Evolutionary conservation across 2,888 invertebrate genomes (phyloP), one percentile per base, ranked within the genome.

Genomic region (Himalopsyche tibetana): DNA sequence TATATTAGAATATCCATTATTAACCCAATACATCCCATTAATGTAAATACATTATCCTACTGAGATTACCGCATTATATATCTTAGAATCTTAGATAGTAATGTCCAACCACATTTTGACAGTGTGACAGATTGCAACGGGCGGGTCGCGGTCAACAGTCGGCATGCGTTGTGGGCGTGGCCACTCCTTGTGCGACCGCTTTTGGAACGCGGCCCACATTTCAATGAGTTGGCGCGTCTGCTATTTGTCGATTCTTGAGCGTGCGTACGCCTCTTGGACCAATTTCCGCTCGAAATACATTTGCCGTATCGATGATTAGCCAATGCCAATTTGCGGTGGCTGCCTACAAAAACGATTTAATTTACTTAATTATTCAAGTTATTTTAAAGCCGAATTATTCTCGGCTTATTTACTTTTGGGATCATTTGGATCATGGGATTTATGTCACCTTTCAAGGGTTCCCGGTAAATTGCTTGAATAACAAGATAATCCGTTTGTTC

Each of bases 151-250:
- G 51, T 51, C 51, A 51, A 55, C 55, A 55, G 79, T 55, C 80
- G 84, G 84, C 38, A 36, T 40, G 40, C 17, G 40, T 51, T 15
- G 80, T 55, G 84, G 84, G 84, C 84, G 84, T 80, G 38, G 28
- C 74, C 81, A 55, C 40, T 80, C 42, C 38, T 36, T 42, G 40
- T 42, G 40, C 80, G 80, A 45, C 84, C 81, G 63, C 56, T 56
- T 55, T 80, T 84, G 84, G 84, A 84, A 55, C 84, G 28, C 84
- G 81, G 84, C 84, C 84, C 80, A 80, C 63, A 69, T 63, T 63
- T 63, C 63, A 5, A 8, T 63, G 63, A 19, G 63, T 63, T 63
- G 63, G 63, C 63, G 63, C 63, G 63, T 63, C 19, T 63, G 63
- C 63, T 63, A 63, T 63, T 63, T 63, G 63, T 63, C 63, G 63